phyloP scores from a whole-genome alignment of 2,888 invertebrate genomes.

The Drosophila neoperkinsi region DNA sequence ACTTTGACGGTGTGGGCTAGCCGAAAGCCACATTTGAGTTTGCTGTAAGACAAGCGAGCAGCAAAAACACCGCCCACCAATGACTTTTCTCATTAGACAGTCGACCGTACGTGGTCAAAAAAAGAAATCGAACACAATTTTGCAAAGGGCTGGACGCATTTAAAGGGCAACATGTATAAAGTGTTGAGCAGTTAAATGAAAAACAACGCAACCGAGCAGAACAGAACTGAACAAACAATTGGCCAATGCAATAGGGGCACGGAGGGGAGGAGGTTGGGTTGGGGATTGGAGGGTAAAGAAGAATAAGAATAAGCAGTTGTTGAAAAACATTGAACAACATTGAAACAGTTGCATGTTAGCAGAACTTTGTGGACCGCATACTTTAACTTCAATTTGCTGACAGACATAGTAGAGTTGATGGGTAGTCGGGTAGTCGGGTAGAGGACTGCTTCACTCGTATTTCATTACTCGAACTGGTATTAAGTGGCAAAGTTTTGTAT shows the following conservation, averaged over 20 bases:
- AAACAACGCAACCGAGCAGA: slow-evolving; percentile 15
- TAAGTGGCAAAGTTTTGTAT: slow-evolving; percentile 80
- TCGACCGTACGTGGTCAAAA: slow-evolving; percentile 58
- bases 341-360: slow-evolving; percentile 70
- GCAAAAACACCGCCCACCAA: slow-evolving; percentile 36
- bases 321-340: slow-evolving; percentile 35
- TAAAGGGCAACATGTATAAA: slow-evolving; percentile 65
- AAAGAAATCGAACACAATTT: slow-evolving; percentile 57
- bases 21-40: slow-evolving; percentile 39
- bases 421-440: not conserved
- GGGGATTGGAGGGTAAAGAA: not conserved
- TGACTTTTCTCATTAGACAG: slow-evolving; percentile 75
- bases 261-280: too few relatives aligned
- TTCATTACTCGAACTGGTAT: slow-evolving; percentile 80
- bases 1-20: slow-evolving; percentile 47
- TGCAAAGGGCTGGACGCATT: slow-evolving; percentile 27
- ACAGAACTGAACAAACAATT: slow-evolving; percentile 68
- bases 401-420: not conserved
- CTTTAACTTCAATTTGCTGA: slow-evolving; percentile 75
- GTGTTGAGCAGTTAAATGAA: slow-evolving; percentile 47
- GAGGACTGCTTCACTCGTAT: slow-evolving; percentile 64
- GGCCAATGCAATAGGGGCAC: slow-evolving; percentile 56
- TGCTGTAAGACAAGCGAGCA: slow-evolving; percentile 35
- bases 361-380: slow-evolving; percentile 72
- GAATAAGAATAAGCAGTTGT: slow-evolving; percentile 30